Base-by-base conservation (phyloP, 1,140 invertebrate genomes). In the Zaprionus kolodkinae region DNA sequence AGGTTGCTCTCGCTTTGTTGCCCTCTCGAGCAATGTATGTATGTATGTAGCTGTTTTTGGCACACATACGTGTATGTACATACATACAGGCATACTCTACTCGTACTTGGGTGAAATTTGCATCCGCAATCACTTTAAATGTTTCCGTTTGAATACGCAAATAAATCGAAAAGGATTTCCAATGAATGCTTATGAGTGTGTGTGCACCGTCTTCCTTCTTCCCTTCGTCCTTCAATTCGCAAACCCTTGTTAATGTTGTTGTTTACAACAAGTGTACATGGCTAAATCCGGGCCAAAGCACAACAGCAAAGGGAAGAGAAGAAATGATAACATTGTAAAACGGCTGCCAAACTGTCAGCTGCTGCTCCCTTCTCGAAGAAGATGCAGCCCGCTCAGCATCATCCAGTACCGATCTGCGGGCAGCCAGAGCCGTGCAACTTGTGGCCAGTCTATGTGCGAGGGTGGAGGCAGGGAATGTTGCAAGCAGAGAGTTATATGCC, bases 131-230 rank as follows among this genome's bases (percentile, higher is more conserved):
- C 86, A 90, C 86, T 90, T 90, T 91, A 90, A 90, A 86, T 90
- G 86, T 90, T 90, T 90, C 86, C 86, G 86, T 90, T 90, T 91
- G 86, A 90, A 91, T 91, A 90, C 87, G 82, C 86, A 90, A 90
- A 90, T 90, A 90, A 90, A 90, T 90, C 86, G 86, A 90, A 91
- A 90, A 85, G 85, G 85, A 89, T 89, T 85, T 89, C 78, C 80
- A 87, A 88, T 87, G 84, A 87, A 87, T 87, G 84, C 84, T 87
- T 87, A 87, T 87, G 85, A 87, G 85, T 87, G 80, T 87, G 33
- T 11, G 30, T 61, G 36, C 54, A 40, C 27, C 38, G n/a, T 45
- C 55, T 21, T 2, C 40, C 36, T 13, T 36, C 36, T 9, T 33
- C 25, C 33, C 17, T 40, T 30, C 56, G 38, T 13, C n/a, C 36